Evolutionary conservation across 2,797 vertebrate species (phyloP).

Genomic region (Anas flavirostris): DNA sequence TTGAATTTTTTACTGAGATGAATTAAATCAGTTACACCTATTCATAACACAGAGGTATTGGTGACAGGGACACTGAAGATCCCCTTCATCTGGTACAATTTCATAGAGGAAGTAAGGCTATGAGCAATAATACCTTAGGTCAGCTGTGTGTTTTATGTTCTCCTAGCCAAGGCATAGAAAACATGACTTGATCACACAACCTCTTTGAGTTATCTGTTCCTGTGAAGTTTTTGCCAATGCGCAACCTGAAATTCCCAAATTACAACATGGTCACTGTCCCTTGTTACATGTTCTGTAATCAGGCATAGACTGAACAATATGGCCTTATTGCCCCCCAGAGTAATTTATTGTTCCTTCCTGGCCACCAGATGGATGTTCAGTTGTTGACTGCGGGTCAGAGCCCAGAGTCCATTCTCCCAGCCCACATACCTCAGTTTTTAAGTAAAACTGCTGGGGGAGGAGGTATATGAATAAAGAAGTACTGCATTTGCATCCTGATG

Average conservation of each 20-base stretch:
- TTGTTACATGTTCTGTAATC: neutral
- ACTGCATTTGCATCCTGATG: neutral
- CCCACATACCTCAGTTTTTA: neutral
- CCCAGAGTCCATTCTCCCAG: neutral
- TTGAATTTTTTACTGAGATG: neutral
- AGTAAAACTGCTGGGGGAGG: neutral
- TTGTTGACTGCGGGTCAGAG: neutral
- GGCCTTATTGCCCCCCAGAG: neutral
- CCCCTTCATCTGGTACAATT: neutral
- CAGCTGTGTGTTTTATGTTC: neutral
- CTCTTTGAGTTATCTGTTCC: neutral
- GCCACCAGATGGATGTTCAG: neutral
- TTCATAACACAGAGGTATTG: neutral
- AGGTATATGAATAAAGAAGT: accelerated
- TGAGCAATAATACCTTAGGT: neutral
- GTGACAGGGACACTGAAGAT: neutral
- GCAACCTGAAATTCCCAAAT: neutral
- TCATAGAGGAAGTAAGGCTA: neutral
- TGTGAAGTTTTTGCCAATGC: neutral
- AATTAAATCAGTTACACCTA: neutral
- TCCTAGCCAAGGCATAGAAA: neutral
- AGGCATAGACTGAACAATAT: neutral
- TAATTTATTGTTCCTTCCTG: neutral
- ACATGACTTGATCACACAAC: neutral
- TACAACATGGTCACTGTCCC: accelerated